These are phyloP conservation scores for Acanthurus tractus DNA, from an alignment of 2,797 vertebrate genomes.

Conservation along the genomic window DNA sequence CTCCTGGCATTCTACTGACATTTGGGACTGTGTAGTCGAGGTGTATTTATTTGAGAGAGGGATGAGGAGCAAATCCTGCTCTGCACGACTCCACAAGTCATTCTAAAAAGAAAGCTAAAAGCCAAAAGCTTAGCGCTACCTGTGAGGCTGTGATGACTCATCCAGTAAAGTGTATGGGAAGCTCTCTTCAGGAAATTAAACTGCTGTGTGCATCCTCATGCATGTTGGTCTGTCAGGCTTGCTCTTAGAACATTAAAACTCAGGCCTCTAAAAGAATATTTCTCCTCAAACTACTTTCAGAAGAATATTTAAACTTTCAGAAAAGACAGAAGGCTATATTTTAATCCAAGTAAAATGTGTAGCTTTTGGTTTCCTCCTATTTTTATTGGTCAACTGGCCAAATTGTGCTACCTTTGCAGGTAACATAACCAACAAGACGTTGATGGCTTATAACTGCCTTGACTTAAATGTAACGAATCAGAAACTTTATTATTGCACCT, in stretches of 20 bases:
- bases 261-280: neutral
- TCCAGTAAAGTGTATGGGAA: conserved; percentile 25
- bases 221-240: conserved; percentile 10
- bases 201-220: conserved; percentile 3
- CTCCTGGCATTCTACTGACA: conserved; percentile 35
- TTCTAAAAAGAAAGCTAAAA: conserved; percentile 35
- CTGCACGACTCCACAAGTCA: conserved; percentile 33
- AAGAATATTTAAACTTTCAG: neutral
- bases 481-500: no score
- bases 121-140: conserved; percentile 24
- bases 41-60: conserved; percentile 30
- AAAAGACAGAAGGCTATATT: neutral
- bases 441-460: no score
- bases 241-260: conserved; percentile 6
- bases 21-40: conserved; percentile 17
- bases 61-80: conserved; percentile 23
- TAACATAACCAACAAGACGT: neutral
- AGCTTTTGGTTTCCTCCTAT: neutral
- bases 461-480: no score
- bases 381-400: neutral
- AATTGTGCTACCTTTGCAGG: neutral
- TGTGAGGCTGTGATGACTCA: conserved; percentile 55
- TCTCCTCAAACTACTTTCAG: neutral
- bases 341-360: neutral
- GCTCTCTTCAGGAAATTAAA: conserved; percentile 44